Evolutionary conservation across 2,113 vertebrate species (phyloP).

Genomic region (Syrrhaptes paradoxus): DNA sequence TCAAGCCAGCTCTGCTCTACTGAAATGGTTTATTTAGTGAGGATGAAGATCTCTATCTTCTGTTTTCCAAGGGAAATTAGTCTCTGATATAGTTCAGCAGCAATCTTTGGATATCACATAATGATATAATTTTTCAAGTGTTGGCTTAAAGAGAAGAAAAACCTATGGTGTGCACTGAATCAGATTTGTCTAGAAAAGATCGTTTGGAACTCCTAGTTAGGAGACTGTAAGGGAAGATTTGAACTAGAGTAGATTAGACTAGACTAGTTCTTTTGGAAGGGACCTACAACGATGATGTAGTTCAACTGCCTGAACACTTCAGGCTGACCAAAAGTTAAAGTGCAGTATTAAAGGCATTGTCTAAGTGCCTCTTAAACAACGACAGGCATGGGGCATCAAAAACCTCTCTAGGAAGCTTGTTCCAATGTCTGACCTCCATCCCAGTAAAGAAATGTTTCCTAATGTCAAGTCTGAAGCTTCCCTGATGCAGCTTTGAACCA

Average conservation of each 20-base stretch:
- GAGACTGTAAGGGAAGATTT: not conserved
- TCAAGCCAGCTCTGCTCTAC: not conserved
- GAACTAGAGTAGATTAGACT: not conserved
- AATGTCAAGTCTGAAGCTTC: not conserved
- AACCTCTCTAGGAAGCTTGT: no score
- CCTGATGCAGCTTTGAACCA: not conserved
- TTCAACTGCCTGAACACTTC: not conserved
- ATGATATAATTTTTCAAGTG: not conserved
- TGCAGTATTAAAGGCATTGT: no score
- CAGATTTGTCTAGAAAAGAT: not conserved
- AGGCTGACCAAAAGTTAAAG: no score
- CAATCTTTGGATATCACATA: not conserved
- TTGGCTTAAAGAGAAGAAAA: not conserved
- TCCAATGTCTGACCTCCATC: no score
- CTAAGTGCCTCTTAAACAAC: no score
- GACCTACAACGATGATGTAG: fast-evolving
- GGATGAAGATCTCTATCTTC: not conserved
- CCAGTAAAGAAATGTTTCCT: no score
- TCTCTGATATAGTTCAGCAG: not conserved
- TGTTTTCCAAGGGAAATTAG: not conserved
- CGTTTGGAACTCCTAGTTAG: not conserved
- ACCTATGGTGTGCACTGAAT: not conserved
- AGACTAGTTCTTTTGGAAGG: not conserved
- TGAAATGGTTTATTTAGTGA: not conserved
- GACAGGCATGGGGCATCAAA: no score